Evolutionary conservation across 2,888 invertebrate genomes (phyloP).

Genomic region (Sisyra nigra): DNA sequence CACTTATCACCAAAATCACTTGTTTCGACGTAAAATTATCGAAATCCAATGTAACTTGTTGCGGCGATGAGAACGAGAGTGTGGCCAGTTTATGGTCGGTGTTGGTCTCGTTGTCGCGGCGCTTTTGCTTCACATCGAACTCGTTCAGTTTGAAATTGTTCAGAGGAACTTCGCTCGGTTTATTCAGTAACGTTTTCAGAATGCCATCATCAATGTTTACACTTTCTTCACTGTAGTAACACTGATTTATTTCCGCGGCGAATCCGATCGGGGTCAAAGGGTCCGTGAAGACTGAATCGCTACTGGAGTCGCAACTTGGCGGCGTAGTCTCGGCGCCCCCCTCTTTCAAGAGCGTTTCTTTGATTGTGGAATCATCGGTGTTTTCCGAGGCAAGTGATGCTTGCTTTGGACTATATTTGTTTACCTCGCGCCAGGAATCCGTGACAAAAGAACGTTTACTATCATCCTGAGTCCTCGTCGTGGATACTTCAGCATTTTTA

Average conservation of each 20-base stretch:
- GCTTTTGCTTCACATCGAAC: constrained; percentile 1
- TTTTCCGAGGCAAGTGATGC: constrained; percentile 4
- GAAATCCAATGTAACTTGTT: constrained; percentile 26
- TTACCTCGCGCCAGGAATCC: constrained; percentile 21
- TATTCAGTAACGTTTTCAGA: background rate
- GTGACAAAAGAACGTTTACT: constrained; percentile 15
- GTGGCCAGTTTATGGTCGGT: constrained; percentile 22
- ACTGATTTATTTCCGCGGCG: constrained; percentile 42
- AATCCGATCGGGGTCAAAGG: constrained; percentile 41
- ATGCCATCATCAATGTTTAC: constrained; percentile 22
- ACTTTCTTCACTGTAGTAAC: constrained; percentile 44
- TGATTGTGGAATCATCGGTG: constrained; percentile 4
- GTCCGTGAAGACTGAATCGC: constrained; percentile 61
- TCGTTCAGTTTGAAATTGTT: constrained; percentile 27
- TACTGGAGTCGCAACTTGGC: constrained; percentile 44
- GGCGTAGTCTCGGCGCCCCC: constrained; percentile 19
- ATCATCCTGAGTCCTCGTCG: constrained; percentile 9
- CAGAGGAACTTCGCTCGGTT: constrained; percentile 16
- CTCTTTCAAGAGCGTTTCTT: constrained; percentile 12
- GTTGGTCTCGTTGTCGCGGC: constrained; percentile 20
- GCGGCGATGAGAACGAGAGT: constrained; percentile 26
- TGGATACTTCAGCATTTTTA: constrained; percentile 6
- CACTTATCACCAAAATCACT: too few relatives aligned
- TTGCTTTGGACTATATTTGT: constrained; percentile 12
- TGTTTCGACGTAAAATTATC: constrained; percentile 10